Evolutionary conservation across 2,888 invertebrate species (phyloP).

Genomic region (Proisotoma minuta): DNA sequence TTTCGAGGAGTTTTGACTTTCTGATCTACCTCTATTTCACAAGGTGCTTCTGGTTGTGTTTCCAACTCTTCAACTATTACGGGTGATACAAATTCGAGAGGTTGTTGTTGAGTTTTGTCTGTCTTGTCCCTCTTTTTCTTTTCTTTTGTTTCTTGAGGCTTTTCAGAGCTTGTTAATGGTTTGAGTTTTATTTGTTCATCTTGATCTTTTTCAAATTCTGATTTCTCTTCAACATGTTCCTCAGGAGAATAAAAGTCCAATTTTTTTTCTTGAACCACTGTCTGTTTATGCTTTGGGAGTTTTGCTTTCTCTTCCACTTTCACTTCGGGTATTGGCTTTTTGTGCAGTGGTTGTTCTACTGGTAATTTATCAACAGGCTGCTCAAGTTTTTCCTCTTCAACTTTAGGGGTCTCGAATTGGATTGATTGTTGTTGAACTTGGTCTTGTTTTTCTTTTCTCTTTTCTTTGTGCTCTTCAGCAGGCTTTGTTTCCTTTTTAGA

Average conservation of each 20-base stretch:
- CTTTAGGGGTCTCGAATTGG: background rate
- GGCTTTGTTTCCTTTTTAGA: background rate
- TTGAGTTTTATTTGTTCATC: background rate
- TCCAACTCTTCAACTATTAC: background rate
- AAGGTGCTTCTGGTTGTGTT: background rate
- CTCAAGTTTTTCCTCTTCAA: background rate
- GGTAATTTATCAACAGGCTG: no score
- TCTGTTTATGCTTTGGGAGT: background rate
- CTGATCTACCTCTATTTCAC: no score
- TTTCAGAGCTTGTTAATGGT: background rate
- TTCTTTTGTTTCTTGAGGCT: background rate
- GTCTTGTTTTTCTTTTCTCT: background rate
- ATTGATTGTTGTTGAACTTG: background rate
- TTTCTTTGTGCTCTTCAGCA: background rate
- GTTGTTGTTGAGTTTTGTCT: background rate
- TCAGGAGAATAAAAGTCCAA: background rate
- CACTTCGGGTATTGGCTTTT: background rate
- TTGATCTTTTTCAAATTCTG: slow-evolving; percentile 43
- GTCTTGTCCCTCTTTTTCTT: background rate
- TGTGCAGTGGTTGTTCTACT: background rate
- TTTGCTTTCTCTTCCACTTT: slow-evolving; percentile 5
- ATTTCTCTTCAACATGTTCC: slow-evolving; percentile 29
- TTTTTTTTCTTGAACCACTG: background rate
- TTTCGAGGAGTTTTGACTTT: slow-evolving; percentile 1
- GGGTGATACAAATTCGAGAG: background rate